These are phyloP conservation scores for Tragelaphus buxtoni DNA, from an alignment of 2,113 vertebrate species.

Conservation along the genomic window DNA sequence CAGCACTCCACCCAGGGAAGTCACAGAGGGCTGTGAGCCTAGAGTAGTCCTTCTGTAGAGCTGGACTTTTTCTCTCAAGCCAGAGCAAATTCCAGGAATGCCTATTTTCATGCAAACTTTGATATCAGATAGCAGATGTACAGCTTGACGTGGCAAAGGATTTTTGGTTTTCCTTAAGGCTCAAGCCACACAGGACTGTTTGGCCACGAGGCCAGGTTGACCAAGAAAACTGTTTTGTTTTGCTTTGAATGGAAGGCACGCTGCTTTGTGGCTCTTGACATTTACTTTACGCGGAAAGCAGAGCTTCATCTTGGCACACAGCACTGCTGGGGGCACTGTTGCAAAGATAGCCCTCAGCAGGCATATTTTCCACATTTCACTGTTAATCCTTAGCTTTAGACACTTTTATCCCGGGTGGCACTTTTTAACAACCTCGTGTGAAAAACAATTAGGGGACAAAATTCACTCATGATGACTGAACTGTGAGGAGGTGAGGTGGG, in stretches of 20 bases:
- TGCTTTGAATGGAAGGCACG: not conserved
- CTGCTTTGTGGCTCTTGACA: not conserved
- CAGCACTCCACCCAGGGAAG: not conserved
- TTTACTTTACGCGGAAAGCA: fast-evolving
- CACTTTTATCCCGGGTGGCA: not conserved
- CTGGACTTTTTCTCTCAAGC: not conserved
- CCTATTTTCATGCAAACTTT: not conserved
- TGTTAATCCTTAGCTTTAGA: not conserved
- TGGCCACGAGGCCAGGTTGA: not conserved
- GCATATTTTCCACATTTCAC: not conserved
- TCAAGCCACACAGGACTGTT: not conserved
- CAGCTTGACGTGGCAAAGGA: no score
- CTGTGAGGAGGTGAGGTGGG: not conserved
- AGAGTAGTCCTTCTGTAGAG: not conserved
- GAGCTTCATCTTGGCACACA: not conserved
- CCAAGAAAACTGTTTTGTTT: not conserved
- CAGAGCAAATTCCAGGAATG: not conserved
- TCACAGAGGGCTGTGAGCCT: fast-evolving
- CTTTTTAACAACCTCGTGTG: not conserved
- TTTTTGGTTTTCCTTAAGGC: not conserved
- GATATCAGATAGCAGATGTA: not conserved
- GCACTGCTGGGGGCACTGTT: not conserved
- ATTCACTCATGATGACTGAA: not conserved
- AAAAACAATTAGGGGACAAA: not conserved
- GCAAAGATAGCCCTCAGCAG: not conserved